phyloP scores from a whole-genome alignment of 1,140 invertebrate genomes.

The honey bee (Apis mellifera) region Amel_HAv3.1 CM009941.2:13504001-13504500 shows the following conservation, averaged over 20 bases:
- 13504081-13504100: constrained; percentile 82
- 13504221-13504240: constrained; percentile 88
- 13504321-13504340: constrained; percentile 85
- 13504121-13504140: constrained; percentile 44
- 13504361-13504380: background rate
- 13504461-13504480: background rate
- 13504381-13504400: background rate
- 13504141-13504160: background rate
- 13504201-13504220: constrained; percentile 87
- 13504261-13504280: constrained; percentile 85
- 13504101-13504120: constrained; percentile 91
- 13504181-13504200: background rate
- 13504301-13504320: constrained; percentile 82
- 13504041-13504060: constrained; percentile 86
- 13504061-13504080: constrained; percentile 85
- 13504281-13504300: constrained; percentile 85
- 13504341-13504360: constrained; percentile 35
- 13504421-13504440: constrained; percentile 50
- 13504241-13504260: constrained; percentile 86
- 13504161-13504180: background rate
- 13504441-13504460: background rate
- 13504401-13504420: background rate
- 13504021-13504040: constrained; percentile 87
- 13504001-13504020: constrained; percentile 83
- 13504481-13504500: constrained; percentile 26